Percentiles rank a stretch among this genome's conserved stretches.
These are phyloP conservation scores for Dynastes tityus DNA, from an alignment of 2,888 invertebrate species.

Conservation along the genomic window DNA sequence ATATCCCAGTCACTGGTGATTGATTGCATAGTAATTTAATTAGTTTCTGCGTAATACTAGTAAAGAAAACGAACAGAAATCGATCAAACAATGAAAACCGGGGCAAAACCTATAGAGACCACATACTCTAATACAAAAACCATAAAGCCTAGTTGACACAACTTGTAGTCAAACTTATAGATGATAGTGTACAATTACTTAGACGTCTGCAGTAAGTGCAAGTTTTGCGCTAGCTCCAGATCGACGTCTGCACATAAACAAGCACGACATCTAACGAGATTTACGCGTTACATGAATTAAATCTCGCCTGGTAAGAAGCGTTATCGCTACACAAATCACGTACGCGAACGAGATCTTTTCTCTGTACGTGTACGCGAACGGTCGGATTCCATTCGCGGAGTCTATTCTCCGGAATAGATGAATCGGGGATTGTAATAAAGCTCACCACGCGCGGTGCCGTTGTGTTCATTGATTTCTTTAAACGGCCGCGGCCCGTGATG, in stretches of 20 bases:
- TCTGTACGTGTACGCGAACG: conserved; percentile 2
- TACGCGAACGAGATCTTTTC: conserved; percentile 17
- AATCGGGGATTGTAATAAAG: conserved; percentile 20
- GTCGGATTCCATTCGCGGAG: conserved; percentile 3
- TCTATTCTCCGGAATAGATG: conserved; percentile 21
- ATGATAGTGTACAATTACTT: background rate
- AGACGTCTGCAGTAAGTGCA: background rate
- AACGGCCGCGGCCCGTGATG: conserved; percentile 8
- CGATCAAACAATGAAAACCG: too few relatives aligned
- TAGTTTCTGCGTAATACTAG: too few relatives aligned
- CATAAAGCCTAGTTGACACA: too few relatives aligned
- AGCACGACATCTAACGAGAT: conserved; percentile 20
- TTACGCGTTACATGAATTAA: conserved; percentile 23
- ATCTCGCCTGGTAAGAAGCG: conserved; percentile 15
- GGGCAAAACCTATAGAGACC: too few relatives aligned
- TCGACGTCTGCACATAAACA: conserved; percentile 10
- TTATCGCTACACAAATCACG: conserved; percentile 20
- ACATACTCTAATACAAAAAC: too few relatives aligned
- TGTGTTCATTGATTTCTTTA: conserved; percentile 24
- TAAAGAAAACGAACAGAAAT: too few relatives aligned
- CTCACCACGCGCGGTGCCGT: conserved; percentile 17
- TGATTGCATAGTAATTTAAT: too few relatives aligned
- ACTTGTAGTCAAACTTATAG: background rate
- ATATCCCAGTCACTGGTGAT: too few relatives aligned
- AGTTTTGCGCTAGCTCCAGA: background rate